Evolutionary conservation across 92 coral and sea anemone species (phyloP).

Genomic region (Porites lobata): DNA sequence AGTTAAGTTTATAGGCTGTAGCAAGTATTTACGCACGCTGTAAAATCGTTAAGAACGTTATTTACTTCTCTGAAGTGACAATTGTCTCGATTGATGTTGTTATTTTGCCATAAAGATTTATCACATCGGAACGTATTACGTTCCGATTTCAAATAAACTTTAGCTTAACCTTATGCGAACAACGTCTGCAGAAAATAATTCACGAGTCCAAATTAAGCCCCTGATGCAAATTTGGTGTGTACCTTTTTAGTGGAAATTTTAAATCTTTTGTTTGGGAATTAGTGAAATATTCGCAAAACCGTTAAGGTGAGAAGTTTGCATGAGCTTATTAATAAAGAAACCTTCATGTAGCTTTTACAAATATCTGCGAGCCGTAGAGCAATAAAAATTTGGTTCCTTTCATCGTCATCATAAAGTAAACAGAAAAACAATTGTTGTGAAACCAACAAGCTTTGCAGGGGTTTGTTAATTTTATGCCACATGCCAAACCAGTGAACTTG

Average conservation of each 20-base stretch:
- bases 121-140: neutral
- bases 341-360: too few relatives aligned
- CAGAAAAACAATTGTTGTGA: constrained; percentile 23
- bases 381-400: neutral
- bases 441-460: constrained; percentile 23
- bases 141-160: neutral
- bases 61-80: neutral
- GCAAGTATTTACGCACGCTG: neutral
- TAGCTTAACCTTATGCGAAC: neutral
- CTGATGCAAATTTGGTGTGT: neutral
- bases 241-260: neutral
- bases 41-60: neutral
- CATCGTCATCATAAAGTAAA: constrained; percentile 47
- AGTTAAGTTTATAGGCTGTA: neutral
- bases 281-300: neutral
- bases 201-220: neutral
- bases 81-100: neutral
- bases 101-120: neutral
- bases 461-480: neutral
- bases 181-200: neutral
- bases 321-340: neutral
- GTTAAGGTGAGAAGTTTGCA: neutral
- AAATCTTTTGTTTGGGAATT: constrained; percentile 20
- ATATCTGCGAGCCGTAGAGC: too few relatives aligned
- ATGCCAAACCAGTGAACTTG: neutral